These are phyloP conservation scores for Salminus brasiliensis DNA, from an alignment of 2,113 vertebrate species.

Conservation along the genomic window DNA sequence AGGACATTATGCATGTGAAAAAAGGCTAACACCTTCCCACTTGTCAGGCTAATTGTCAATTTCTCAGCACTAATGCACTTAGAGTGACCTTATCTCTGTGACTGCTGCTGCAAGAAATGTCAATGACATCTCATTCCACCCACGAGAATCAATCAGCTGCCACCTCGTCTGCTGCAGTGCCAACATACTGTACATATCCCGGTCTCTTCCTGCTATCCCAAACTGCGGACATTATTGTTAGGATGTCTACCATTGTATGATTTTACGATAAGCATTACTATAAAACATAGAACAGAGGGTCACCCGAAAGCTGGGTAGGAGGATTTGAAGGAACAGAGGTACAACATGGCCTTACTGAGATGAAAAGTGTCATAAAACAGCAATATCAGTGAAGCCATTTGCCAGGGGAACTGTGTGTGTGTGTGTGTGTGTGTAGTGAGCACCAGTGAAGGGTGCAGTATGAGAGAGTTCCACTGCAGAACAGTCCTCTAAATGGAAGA, in stretches of 20 bases:
- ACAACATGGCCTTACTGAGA: neutral
- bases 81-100: constrained; percentile 50
- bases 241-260: neutral
- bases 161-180: neutral
- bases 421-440: no score
- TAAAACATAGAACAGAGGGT: neutral
- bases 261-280: neutral
- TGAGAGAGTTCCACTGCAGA: neutral
- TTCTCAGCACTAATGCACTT: constrained; percentile 50
- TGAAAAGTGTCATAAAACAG: neutral
- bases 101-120: constrained; percentile 43
- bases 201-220: constrained; percentile 1
- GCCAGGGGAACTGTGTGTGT: neutral
- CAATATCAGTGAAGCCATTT: neutral
- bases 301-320: neutral
- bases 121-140: constrained; percentile 47
- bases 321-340: neutral
- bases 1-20: constrained; percentile 27
- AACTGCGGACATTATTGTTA: constrained; percentile 11
- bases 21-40: constrained; percentile 42
- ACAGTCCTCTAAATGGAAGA: constrained; percentile 17
- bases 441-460: neutral
- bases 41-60: constrained; percentile 47
- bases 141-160: constrained; percentile 29
- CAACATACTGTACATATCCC: constrained; percentile 2